Evolutionary conservation across 2,888 invertebrate genomes (phyloP).

Genomic region (Tiphia femorata): DNA sequence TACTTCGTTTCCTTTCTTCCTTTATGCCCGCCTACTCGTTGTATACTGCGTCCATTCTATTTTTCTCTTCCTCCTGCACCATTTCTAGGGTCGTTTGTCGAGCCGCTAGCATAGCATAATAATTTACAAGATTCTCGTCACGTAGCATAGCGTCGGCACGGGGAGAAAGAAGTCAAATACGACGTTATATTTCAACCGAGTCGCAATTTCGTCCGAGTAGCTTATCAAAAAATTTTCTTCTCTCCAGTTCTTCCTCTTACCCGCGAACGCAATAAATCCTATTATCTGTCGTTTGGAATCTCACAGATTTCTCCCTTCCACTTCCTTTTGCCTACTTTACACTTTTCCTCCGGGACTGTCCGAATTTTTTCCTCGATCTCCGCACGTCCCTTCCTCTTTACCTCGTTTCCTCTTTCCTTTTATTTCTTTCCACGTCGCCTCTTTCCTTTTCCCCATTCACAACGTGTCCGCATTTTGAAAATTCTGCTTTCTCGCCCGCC

Average conservation of each 20-base stretch:
- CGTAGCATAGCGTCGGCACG: no score
- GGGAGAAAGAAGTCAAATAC: no score
- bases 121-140: no score
- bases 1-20: no score
- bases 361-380: constrained; percentile 13
- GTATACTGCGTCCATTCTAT: no score
- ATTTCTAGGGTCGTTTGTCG: no score
- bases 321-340: background rate
- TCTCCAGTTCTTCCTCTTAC: constrained; percentile 9
- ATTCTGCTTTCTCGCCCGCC: background rate
- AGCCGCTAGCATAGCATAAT: no score
- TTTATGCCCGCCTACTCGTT: no score
- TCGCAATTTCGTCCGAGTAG: no score
- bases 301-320: constrained; percentile 2
- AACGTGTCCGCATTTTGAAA: no score
- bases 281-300: constrained; percentile 13
- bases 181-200: no score
- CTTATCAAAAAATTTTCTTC: background rate
- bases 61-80: no score
- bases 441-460: background rate
- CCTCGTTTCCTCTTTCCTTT: constrained; percentile 1
- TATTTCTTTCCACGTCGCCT: background rate
- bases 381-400: background rate
- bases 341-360: constrained; percentile 1
- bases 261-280: constrained; percentile 19